phyloP scores from a whole-genome alignment of 2,113 vertebrate species.

The Dasyurus viverrinus region DNA sequence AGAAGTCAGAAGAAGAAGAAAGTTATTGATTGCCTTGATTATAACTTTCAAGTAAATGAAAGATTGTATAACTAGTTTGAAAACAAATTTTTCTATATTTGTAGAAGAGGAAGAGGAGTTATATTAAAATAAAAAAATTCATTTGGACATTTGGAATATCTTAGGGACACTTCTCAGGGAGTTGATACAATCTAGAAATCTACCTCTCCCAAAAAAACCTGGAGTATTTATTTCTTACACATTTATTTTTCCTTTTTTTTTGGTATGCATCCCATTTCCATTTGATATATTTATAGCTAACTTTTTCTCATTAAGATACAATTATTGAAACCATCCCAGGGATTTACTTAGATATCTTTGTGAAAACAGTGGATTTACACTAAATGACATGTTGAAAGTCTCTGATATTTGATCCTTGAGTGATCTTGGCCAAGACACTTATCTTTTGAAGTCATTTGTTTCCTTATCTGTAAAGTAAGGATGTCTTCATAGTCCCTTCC shows the following conservation, averaged over 20 bases:
- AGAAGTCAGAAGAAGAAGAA: neutral
- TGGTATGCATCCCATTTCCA: neutral
- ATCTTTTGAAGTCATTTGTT: neutral
- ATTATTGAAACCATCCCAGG: neutral
- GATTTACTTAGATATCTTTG: neutral
- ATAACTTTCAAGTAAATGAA: slow-evolving; percentile 6
- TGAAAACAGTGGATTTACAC: neutral
- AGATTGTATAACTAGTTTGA: slow-evolving; percentile 14
- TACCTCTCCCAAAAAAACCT: neutral
- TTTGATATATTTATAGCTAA: neutral
- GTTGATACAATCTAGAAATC: neutral
- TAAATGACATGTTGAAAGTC: neutral
- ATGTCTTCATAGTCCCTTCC: neutral
- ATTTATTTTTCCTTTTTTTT: neutral
- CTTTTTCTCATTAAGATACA: neutral
- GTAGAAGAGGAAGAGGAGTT: neutral
- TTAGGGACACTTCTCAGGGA: neutral
- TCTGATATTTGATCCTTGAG: neutral
- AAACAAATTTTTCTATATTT: neutral
- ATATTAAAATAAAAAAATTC: slow-evolving; percentile 18
- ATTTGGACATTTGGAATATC: neutral
- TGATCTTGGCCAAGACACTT: neutral
- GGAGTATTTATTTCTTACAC: neutral
- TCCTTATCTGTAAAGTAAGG: neutral
- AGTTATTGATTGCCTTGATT: neutral